Percentiles rank a stretch among this genome's conserved stretches.
These are phyloP conservation scores for Pelobates cultripes DNA, from an alignment of 2,797 vertebrate genomes.

Conservation along the genomic window DNA sequence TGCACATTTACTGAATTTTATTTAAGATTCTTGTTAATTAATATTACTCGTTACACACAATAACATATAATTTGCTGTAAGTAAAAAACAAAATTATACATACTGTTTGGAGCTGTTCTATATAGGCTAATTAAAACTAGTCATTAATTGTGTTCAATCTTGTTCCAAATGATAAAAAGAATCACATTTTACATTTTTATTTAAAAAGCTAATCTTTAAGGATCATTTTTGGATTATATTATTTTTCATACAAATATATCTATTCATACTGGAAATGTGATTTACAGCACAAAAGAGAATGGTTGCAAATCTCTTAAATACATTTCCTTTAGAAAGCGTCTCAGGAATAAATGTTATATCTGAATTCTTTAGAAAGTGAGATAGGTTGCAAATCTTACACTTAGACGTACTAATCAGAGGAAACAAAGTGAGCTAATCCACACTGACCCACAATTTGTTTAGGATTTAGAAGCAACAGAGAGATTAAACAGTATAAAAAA, in stretches of 20 bases:
- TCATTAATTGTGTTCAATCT: background rate
- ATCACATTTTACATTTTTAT: background rate
- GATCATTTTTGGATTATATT: background rate
- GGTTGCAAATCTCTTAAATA: slow-evolving; percentile 6
- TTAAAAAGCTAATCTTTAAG: background rate
- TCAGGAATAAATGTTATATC: background rate
- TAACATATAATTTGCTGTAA: too few species aligned
- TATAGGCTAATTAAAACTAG: background rate
- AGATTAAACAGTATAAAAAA: slow-evolving; percentile 90
- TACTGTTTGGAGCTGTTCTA: background rate
- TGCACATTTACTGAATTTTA: too few species aligned
- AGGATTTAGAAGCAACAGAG: slow-evolving; percentile 79
- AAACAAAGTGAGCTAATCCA: slow-evolving; percentile 90
- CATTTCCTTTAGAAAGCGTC: background rate
- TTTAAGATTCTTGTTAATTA: too few species aligned
- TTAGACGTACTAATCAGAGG: slow-evolving; percentile 80
- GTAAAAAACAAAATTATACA: too few species aligned
- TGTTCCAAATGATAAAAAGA: background rate
- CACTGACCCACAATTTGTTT: slow-evolving; percentile 89
- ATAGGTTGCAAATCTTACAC: slow-evolving; percentile 81
- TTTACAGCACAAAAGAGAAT: slow-evolving; percentile 7
- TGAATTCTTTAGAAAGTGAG: slow-evolving; percentile 16
- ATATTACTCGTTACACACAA: too few species aligned
- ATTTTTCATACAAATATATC: background rate
- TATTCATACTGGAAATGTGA: background rate